Base-by-base conservation (phyloP, 2,888 invertebrate genomes). In the Dolichopus griseipennis region DNA sequence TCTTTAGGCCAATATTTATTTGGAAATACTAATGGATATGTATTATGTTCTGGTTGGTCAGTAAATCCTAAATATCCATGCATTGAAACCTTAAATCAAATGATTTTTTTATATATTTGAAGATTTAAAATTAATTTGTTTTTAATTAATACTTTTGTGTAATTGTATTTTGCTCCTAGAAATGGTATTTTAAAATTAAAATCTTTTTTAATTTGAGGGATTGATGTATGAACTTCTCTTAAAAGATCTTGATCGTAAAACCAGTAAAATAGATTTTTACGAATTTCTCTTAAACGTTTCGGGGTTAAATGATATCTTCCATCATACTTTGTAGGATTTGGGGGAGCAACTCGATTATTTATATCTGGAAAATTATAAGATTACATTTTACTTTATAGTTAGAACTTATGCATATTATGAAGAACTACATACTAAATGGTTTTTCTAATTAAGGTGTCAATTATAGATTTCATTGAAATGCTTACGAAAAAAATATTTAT, bases 181-280 rank as follows among this genome's bases (percentile, higher is more conserved):
- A 92, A 94, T 0, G 94, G 94, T 62, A 94, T 81, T 75, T 93
- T 91, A 75, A 93, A 94, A 78, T 92, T 92, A 75, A 95, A 86
- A 76, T 92, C 91, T 80, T 92, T 92, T 78, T 93, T 91, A 21
- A 92, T 84, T 79, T 91, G 90, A 0, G 91, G 87, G n/a, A 87
- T 87, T 8, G 91, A 91, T 0, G 88, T 84, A 76, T 91, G 91
- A 63, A 93, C 89, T 75, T 90, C 87, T n/a, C 84, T 85, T 76
- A 92, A 91, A 77, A 87, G 89, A 79, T 93, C 68, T 74, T 84
- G 84, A 76, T 92, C 91, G 77, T 88, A 92, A 83, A 86, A 93
- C 85, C 92, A 92, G 78, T 93, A 93, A 85, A 93, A 84, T 75
- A 92, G 88, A 75, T 89, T 83, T 7, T 82, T 80, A 15, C 92